Percentiles rank a stretch among this genome's conserved stretches.
Evolutionary conservation across 2,888 invertebrate species (phyloP).

Genomic region (Pachliopta kotzebuea): DNA sequence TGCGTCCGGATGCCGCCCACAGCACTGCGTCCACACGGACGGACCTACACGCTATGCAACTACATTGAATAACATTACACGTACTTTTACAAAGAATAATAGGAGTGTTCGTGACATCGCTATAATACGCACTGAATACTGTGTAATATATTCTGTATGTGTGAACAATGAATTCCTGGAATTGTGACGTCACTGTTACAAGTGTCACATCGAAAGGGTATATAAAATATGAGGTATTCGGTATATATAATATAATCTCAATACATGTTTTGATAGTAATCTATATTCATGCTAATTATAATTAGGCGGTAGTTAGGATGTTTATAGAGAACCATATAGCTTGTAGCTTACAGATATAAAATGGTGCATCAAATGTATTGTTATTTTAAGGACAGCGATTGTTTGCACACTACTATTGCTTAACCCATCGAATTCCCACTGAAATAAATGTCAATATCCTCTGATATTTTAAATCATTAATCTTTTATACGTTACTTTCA

Average conservation of each 20-base stretch:
- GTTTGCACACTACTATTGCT: no score
- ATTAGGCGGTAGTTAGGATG: neutral
- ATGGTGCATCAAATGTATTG: no score
- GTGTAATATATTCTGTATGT: neutral
- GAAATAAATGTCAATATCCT: no score
- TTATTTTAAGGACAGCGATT: no score
- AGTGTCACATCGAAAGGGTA: no score
- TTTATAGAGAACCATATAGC: no score
- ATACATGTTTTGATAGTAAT: neutral
- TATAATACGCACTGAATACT: neutral
- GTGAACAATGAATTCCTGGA: conserved; percentile 11
- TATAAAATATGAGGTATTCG: no score
- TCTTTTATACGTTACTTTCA: no score
- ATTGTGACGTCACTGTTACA: neutral
- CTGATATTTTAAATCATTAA: no score
- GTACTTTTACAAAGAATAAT: conserved; percentile 12
- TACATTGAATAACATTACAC: conserved; percentile 6
- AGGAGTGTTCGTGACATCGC: conserved; percentile 23
- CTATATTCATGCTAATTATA: neutral
- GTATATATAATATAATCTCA: no score
- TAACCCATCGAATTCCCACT: no score
- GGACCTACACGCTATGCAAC: conserved; percentile 10
- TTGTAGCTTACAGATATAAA: no score
- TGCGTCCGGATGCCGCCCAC: conserved; percentile 71
- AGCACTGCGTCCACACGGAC: conserved; percentile 35